Evolutionary conservation across 1,140 invertebrate species (phyloP).

Genomic region (Sinonovacula constricta): DNA sequence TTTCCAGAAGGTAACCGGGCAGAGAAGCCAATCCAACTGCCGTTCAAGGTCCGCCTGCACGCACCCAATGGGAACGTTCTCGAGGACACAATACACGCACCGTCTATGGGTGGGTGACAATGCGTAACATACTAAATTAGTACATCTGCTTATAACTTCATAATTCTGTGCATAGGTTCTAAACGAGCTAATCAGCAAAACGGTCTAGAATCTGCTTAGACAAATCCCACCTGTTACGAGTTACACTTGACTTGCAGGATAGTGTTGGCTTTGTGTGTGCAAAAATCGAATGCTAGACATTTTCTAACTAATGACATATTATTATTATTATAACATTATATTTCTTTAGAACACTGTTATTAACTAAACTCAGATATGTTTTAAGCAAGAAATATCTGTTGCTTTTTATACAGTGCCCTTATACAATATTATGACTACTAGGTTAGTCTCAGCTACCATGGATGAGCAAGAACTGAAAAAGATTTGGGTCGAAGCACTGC

Average conservation of each 20-base stretch:
- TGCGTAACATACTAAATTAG: too few relatives aligned
- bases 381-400: too few relatives aligned
- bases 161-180: background rate
- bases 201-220: background rate
- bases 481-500: too few relatives aligned
- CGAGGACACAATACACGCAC: conserved; percentile 56
- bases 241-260: too few relatives aligned
- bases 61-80: conserved; percentile 62
- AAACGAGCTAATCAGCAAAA: background rate
- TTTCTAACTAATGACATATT: too few relatives aligned
- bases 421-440: background rate
- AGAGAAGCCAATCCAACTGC: conserved; percentile 56
- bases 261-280: too few relatives aligned
- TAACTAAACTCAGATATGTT: too few relatives aligned
- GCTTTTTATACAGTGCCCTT: background rate
- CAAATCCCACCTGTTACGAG: too few relatives aligned
- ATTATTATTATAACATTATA: too few relatives aligned
- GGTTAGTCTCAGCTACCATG: background rate
- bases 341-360: too few relatives aligned
- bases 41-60: conserved; percentile 58
- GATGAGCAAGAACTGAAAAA: too few relatives aligned
- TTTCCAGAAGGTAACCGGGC: conserved; percentile 40
- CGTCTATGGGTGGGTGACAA: conserved; percentile 61
- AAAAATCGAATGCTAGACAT: background rate
- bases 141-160: too few relatives aligned